phyloP scores from a whole-genome alignment of 2,888 invertebrate species.

The Malacosoma neustria region DNA sequence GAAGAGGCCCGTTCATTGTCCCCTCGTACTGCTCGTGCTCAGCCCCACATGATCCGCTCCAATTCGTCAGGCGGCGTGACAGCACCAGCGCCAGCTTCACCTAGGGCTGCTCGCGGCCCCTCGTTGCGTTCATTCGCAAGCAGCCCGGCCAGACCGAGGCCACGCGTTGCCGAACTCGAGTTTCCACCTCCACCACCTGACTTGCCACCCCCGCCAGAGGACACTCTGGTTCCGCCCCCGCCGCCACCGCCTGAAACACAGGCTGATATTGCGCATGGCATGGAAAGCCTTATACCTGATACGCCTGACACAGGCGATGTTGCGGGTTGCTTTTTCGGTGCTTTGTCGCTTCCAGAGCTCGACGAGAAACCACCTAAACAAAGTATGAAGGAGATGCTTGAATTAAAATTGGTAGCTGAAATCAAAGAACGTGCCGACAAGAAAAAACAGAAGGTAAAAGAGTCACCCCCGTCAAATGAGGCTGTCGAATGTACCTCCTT shows the following conservation, averaged over 20 bases:
- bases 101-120: constrained; percentile 46
- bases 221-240: constrained; percentile 57
- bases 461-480: constrained; percentile 58
- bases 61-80: constrained; percentile 91
- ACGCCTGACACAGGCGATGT: constrained; percentile 63
- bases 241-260: constrained; percentile 71
- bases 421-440: constrained; percentile 86
- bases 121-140: constrained; percentile 76
- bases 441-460: constrained; percentile 72
- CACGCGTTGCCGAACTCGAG: constrained; percentile 86
- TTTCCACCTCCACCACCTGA: constrained; percentile 91
- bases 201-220: constrained; percentile 85
- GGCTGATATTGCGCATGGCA: constrained; percentile 61
- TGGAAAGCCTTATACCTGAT: constrained; percentile 64
- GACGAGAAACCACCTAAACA: constrained; percentile 44
- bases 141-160: constrained; percentile 83
- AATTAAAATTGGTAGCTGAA: constrained; percentile 86
- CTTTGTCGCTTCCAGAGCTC: background rate
- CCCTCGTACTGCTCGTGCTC: constrained; percentile 79
- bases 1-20: constrained; percentile 75
- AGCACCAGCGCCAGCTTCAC: constrained; percentile 56
- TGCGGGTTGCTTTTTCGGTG: background rate
- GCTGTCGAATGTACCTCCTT: constrained; percentile 38
- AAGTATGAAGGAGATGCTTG: constrained; percentile 88
- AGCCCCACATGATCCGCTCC: constrained; percentile 90